Evolutionary conservation across 1,140 invertebrate species (phyloP), one percentile per base, ranked within the genome.

Genomic region (Drosophila prosaltans): DNA sequence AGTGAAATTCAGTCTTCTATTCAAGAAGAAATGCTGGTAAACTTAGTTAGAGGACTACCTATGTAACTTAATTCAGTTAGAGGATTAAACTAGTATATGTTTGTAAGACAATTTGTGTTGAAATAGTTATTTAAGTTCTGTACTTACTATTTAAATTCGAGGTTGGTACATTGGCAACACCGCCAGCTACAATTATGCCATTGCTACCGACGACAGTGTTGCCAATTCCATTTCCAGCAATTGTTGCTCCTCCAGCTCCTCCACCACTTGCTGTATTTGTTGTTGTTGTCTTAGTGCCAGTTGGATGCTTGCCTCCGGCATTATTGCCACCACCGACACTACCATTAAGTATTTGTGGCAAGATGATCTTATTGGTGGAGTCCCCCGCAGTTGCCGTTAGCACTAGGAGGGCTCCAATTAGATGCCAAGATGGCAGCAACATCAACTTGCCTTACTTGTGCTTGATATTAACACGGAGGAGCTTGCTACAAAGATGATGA

Each of bases 401-500:
- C 90, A 92, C 79, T 59, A 92, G 91, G 88, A 92, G 91, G 91
- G 88, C 90, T 75, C 90, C 86, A 86, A 91, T 89, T 85, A 91
- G 63, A 82, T 78, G 85, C 91, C 91, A 92, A 74, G 84, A 89
- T 65, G 80, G 80, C 71, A 77, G 90, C 91, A 91, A 91, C 91
- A 92, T 92, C 91, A 92, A 89, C 91, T 92, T 86, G 80, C 91
- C 71, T 82, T 90, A 81, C 48, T 68, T 60, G 73, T 69, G n/a
- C n/a, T 69, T 45, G 28, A 30, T 55, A 43, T 40, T 59, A 24
- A 39, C 21, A 39, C 57, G 16, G 57, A 59, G 57, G 32, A 40
- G 57, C 45, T 26, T 21, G 26, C 45, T 51, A 4, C 2, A 9
- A 26, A 4, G 57, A 59, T 59, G 57, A 59, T 59, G 57, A 59